These are phyloP conservation scores for Lepidurus couesii DNA, from an alignment of 1,140 invertebrate species.

Conservation along the genomic window DNA sequence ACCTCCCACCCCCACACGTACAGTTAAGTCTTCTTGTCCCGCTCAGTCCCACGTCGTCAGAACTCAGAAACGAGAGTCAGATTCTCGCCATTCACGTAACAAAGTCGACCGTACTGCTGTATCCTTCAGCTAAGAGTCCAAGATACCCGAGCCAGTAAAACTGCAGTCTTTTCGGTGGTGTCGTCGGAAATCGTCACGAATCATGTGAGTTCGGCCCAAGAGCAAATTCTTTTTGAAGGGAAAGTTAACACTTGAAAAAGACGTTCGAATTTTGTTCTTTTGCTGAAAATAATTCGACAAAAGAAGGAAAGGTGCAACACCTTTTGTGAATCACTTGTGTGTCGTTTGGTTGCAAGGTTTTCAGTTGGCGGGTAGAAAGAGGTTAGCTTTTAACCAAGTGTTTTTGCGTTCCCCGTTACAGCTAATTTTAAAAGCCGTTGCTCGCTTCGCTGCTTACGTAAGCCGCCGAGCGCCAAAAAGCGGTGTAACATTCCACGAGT, in stretches of 20 bases:
- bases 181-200: neutral
- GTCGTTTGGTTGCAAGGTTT: neutral
- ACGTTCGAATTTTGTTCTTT: neutral
- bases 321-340: neutral
- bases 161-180: neutral
- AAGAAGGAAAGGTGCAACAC: neutral
- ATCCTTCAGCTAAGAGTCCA: neutral
- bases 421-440: constrained; percentile 19
- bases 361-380: neutral
- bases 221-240: neutral
- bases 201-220: neutral
- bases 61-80: neutral
- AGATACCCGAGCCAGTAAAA: neutral
- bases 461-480: constrained; percentile 12
- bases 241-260: neutral
- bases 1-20: neutral
- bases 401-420: neutral
- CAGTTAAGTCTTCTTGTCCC: neutral
- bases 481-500: constrained; percentile 9
- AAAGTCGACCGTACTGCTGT: neutral
- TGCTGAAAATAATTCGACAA: too few relatives aligned
- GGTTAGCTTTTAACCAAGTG: neutral
- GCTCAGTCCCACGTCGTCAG: neutral
- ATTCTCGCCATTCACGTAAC: constrained; percentile 10
- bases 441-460: constrained; percentile 18